Percentiles rank a stretch among this genome's conserved stretches.
phyloP scores from a whole-genome alignment of 2,113 vertebrate species.

The Crotalus helleri region DNA sequence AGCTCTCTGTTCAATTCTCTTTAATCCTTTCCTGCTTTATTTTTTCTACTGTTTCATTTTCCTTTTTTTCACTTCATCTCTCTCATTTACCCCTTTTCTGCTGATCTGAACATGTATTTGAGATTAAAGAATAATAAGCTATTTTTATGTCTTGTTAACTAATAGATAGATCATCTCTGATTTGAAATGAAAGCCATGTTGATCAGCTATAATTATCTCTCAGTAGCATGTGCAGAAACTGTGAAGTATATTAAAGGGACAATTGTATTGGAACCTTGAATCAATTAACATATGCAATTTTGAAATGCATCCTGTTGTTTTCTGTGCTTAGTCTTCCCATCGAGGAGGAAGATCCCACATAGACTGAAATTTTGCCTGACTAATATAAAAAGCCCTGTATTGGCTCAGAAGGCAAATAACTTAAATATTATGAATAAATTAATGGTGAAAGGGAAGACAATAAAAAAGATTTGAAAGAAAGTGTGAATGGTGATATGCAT shows the following conservation, averaged over 20 bases:
- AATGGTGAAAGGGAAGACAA: not conserved
- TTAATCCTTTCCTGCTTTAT: not conserved
- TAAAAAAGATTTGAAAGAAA: not conserved
- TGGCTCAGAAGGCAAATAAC: not conserved
- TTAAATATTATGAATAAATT: not conserved
- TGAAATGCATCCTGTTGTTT: not conserved
- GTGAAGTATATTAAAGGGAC: not conserved
- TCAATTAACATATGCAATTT: not conserved
- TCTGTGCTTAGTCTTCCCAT: not conserved
- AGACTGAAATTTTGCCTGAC: not conserved
- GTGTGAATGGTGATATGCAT: not conserved
- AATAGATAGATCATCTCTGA: not conserved
- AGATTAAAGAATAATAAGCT: not conserved
- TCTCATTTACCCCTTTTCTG: not conserved
- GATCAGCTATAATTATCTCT: not conserved
- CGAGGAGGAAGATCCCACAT: not conserved
- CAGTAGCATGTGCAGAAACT: not conserved
- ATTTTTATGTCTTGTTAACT: not conserved
- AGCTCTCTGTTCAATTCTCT: not conserved
- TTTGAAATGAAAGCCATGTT: not conserved
- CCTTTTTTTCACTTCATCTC: not conserved
- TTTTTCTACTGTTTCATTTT: not conserved
- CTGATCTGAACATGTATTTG: not conserved
- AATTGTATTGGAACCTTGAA: not conserved
- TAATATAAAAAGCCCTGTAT: not conserved